Percentiles rank a stretch among this genome's conserved stretches.
phyloP scores from a whole-genome alignment of 2,113 vertebrate genomes.

The Oceanodroma tethys region DNA sequence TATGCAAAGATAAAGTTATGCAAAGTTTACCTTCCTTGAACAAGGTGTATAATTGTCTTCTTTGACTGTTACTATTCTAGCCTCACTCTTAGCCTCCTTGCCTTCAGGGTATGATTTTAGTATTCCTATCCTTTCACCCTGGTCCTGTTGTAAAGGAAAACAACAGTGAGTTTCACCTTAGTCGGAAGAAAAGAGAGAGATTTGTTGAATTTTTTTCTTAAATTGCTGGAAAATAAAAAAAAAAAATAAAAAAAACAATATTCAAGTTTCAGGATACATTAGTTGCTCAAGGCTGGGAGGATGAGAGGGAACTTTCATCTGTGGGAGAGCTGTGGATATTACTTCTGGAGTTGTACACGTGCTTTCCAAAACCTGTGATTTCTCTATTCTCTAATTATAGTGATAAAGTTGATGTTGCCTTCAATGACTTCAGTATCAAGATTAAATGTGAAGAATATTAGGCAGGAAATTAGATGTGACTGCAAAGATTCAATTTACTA shows the following conservation, averaged over 20 bases:
- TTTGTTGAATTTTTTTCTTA: background rate
- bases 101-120: background rate
- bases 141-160: background rate
- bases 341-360: rapidly evolving
- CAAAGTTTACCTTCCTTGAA: background rate
- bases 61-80: background rate
- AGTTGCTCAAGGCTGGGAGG: background rate
- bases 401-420: background rate
- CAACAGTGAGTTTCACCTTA: background rate
- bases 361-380: background rate
- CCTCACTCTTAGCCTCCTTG: background rate
- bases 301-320: background rate
- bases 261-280: rapidly evolving
- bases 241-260: background rate
- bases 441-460: background rate
- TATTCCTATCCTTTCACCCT: background rate
- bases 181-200: background rate
- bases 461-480: background rate
- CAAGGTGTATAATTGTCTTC: background rate
- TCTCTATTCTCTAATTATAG: background rate
- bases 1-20: background rate
- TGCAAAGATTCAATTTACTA: background rate
- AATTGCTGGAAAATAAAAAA: background rate
- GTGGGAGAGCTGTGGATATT: background rate
- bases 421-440: background rate